phyloP scores from a whole-genome alignment of 2,113 vertebrate species.

The Oreocharis arfaki region DNA sequence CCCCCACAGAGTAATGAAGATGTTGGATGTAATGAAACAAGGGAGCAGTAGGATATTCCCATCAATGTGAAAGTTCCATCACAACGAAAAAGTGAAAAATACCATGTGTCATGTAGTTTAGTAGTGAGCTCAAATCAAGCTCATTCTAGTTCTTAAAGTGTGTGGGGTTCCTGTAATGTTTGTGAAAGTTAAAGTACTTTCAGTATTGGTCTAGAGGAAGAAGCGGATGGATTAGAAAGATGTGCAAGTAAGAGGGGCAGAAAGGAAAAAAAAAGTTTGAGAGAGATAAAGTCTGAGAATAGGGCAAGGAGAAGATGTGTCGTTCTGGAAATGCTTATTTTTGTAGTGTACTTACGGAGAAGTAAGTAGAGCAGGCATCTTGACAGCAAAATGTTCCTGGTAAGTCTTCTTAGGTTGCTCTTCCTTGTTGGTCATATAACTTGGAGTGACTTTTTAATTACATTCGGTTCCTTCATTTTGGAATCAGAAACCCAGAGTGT shows the following conservation, averaged over 20 bases:
- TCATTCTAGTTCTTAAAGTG: not conserved
- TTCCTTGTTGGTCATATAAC: not conserved
- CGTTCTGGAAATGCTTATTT: not conserved
- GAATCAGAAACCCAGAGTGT: not conserved
- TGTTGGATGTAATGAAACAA: not conserved
- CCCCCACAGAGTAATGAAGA: not conserved
- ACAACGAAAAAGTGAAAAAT: not conserved
- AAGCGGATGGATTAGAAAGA: not conserved
- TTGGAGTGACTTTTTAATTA: not conserved
- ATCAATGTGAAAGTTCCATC: not conserved
- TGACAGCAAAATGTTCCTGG: not conserved
- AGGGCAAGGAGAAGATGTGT: not conserved
- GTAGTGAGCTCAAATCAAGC: not conserved
- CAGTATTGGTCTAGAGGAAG: not conserved
- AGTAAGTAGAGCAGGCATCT: not conserved
- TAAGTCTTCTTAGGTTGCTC: not conserved
- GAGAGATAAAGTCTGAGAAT: not conserved
- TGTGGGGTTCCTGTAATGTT: not conserved
- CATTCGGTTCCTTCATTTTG: not conserved
- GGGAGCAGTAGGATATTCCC: not conserved
- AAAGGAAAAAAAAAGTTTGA: not conserved
- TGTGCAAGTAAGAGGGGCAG: not conserved
- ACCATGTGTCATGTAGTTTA: fast-evolving
- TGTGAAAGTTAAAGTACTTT: not conserved
- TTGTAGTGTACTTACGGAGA: not conserved